Evolutionary conservation across 2,888 invertebrate genomes (phyloP), one percentile per base, ranked within the genome.

Genomic region (Cheiracanthium punctorium): DNA sequence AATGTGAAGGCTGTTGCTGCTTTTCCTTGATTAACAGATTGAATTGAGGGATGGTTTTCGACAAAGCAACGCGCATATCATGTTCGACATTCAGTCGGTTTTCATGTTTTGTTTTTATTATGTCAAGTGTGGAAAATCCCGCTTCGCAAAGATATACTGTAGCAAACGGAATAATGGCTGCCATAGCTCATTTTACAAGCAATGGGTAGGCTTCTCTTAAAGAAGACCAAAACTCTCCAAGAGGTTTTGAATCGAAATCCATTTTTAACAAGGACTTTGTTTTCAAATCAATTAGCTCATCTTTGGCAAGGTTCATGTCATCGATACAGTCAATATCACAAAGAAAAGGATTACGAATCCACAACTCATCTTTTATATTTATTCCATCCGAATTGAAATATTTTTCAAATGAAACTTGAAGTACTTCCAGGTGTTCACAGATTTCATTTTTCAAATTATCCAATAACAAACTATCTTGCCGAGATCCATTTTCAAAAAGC

Each of bases 301-400:
- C 76, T 76, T 76, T 76, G 43, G 67, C 76, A 76, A 79, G 70
- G 77, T 79, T 71, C 37, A 71, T 79, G 58, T 79, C 79, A 71
- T 79, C 71, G 79, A 79, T 79, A 79, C 79, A 79, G 79, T 79
- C 79, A 79, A 79, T 79, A 79, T 70, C 71, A 79, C 79, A 79
- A 71, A 79, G 79, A 79, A 79, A 79, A 79, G 79, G 71, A 79
- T 79, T 79, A 79, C 79, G 79, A 79, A 79, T 79, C 79, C 79
- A 70, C 79, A 79, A 79, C 79, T 79, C 77, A 77, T 77, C 77
- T 77, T 77, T 77, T 77, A 69, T 77, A 77, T 69, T 77, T 77
- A 77, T 77, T 48, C 33, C 77, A 77, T 77, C 52, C 77, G 52
- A 77, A 77, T 77, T n/a, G n/a, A n/a, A n/a, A n/a, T n/a, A n/a